Conservation (phyloP, 92 coral and sea anemone species). For the Porites divaricata region DNA sequence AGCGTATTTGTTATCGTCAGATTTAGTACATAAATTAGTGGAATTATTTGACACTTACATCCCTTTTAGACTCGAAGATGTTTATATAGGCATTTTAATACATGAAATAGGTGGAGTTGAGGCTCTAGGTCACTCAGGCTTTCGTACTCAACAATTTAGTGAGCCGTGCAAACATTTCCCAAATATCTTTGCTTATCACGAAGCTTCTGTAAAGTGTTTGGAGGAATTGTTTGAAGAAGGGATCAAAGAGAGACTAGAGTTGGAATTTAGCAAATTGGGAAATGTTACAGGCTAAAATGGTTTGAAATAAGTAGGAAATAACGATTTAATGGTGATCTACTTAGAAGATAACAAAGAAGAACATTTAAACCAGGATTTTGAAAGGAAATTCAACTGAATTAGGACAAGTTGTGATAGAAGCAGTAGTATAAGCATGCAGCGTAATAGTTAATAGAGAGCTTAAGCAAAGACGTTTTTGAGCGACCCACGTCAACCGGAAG, state of each 20-base stretch:
- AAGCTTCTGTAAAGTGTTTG: neutral
- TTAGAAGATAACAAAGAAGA: too few species aligned
- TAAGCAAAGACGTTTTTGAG: too few species aligned
- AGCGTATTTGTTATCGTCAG: slow-evolving; percentile 51
- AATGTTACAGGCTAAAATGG: neutral
- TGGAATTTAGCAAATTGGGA: neutral
- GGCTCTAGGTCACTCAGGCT: neutral
- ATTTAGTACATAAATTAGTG: slow-evolving; percentile 35
- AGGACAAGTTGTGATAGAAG: too few species aligned
- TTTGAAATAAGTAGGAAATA: neutral
- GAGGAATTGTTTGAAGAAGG: neutral
- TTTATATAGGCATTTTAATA: slow-evolving; percentile 24
- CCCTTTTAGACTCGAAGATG: slow-evolving; percentile 61
- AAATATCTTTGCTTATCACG: neutral
- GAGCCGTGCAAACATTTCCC: neutral
- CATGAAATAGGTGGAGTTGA: neutral
- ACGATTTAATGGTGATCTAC: too few species aligned
- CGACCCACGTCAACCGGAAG: too few species aligned
- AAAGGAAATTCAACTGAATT: too few species aligned
- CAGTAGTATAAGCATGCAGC: too few species aligned
- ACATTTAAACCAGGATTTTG: too few species aligned
- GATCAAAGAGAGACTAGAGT: neutral
- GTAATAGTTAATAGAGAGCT: too few species aligned
- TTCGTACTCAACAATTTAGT: neutral
- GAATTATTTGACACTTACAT: slow-evolving; percentile 36